Evolutionary conservation across 2,113 vertebrate genomes (phyloP).

Genomic region (Eubucco bourcierii): DNA sequence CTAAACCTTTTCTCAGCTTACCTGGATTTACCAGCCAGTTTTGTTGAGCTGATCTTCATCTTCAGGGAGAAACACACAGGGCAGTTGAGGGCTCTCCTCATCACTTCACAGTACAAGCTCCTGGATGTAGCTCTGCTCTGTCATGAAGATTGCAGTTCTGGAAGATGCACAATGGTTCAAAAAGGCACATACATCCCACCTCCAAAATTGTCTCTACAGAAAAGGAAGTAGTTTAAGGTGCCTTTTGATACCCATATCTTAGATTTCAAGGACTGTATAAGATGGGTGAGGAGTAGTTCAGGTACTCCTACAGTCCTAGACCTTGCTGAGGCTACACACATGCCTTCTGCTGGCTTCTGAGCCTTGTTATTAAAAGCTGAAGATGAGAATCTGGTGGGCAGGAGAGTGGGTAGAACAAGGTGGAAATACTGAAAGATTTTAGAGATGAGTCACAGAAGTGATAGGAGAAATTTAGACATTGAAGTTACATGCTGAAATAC

Average conservation of each 20-base stretch:
- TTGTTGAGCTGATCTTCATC: slow-evolving; percentile 74
- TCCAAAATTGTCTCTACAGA: neutral
- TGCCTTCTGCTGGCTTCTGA: neutral
- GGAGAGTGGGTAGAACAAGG: neutral
- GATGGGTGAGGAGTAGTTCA: neutral
- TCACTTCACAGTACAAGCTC: slow-evolving; percentile 46
- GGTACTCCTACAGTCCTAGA: neutral
- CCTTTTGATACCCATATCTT: neutral
- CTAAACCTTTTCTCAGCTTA: slow-evolving; percentile 31
- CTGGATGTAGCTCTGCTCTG: neutral
- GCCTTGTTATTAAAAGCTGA: neutral
- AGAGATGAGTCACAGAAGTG: neutral
- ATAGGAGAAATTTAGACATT: neutral
- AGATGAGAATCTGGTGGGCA: neutral
- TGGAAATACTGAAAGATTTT: neutral
- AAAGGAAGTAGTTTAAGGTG: neutral
- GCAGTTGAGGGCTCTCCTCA: slow-evolving; percentile 41
- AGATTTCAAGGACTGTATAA: neutral
- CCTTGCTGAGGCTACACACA: neutral
- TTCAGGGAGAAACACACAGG: slow-evolving; percentile 57
- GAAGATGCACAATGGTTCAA: neutral
- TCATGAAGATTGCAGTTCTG: neutral
- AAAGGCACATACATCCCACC: neutral
- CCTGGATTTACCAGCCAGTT: slow-evolving; percentile 73
- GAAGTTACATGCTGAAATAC: neutral